A percentile compares a stretch with the other conserved stretches of the same genome.
Evolutionary conservation across 2,113 vertebrate species (phyloP).

Genomic region (Diglossa brunneiventris): DNA sequence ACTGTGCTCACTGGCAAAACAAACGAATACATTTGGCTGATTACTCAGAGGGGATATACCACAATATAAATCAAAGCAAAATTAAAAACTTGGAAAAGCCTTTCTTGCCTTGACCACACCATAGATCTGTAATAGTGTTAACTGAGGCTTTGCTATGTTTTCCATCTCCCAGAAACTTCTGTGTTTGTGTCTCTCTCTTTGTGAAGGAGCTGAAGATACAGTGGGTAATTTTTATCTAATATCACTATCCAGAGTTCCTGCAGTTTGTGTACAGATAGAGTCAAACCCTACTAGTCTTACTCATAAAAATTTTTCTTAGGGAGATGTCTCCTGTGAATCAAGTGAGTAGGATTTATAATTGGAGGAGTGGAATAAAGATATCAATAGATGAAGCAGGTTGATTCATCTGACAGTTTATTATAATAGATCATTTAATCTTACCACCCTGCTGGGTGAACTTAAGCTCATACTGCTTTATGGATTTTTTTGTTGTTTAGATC

Average conservation of each 20-base stretch:
- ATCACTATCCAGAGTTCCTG: neutral
- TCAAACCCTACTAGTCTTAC: constrained; percentile 4
- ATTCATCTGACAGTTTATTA: constrained; percentile 48
- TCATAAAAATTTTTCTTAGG: neutral
- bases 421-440: constrained; percentile 42
- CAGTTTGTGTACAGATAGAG: neutral
- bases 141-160: neutral
- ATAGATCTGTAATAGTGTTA: neutral
- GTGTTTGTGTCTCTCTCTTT: neutral
- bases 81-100: neutral
- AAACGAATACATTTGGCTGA: constrained; percentile 11
- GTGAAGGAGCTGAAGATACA: neutral
- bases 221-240: neutral
- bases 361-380: constrained; percentile 41
- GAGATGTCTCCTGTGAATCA: constrained; percentile 14
- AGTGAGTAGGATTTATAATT: constrained; percentile 41
- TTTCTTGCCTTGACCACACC: neutral
- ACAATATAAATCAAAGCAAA: constrained; percentile 44
- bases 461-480: neutral
- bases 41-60: constrained; percentile 32
- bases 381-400: constrained; percentile 39
- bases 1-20: constrained; percentile 44
- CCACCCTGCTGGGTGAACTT: constrained; percentile 9
- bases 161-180: neutral
- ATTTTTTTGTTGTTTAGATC: neutral